Conservation (phyloP, 2,113 vertebrate genomes). For the Coturnix japonica region DNA sequence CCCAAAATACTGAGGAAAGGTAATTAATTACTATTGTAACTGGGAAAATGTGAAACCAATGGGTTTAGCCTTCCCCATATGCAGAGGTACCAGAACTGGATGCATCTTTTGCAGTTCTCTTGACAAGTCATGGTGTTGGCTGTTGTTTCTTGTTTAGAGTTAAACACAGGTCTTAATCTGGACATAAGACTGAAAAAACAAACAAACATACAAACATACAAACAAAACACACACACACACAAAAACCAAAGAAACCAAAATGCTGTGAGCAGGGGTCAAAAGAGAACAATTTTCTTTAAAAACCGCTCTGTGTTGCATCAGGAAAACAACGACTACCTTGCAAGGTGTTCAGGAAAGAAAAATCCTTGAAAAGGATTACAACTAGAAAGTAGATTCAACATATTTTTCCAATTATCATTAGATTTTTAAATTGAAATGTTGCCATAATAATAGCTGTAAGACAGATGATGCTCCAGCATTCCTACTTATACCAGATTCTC, state of each 20-base stretch:
- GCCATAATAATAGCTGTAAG: background rate
- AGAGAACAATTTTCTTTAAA: background rate
- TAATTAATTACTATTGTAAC: background rate
- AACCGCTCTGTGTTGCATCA: background rate
- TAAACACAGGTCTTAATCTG: background rate
- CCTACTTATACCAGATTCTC: background rate
- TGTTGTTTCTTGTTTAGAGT: background rate
- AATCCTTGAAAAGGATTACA: background rate
- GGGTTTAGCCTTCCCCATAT: background rate
- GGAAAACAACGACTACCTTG: background rate
- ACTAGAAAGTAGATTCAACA: background rate
- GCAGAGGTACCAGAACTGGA: background rate
- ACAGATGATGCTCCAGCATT: background rate
- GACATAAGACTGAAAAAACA: background rate
- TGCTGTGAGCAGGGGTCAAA: background rate
- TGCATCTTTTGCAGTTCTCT: background rate
- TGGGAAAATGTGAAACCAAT: background rate
- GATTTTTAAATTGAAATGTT: background rate
- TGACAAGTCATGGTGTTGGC: background rate
- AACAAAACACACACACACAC: no score
- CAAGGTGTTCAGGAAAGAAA: conserved; percentile 1
- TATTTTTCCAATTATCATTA: background rate
- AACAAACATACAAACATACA: no score
- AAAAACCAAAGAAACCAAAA: background rate
- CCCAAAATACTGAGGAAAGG: background rate